Percentiles rank a stretch among this genome's conserved stretches.
Evolutionary conservation across 2,888 invertebrate genomes (phyloP).

Genomic region (Drosophila greeni): DNA sequence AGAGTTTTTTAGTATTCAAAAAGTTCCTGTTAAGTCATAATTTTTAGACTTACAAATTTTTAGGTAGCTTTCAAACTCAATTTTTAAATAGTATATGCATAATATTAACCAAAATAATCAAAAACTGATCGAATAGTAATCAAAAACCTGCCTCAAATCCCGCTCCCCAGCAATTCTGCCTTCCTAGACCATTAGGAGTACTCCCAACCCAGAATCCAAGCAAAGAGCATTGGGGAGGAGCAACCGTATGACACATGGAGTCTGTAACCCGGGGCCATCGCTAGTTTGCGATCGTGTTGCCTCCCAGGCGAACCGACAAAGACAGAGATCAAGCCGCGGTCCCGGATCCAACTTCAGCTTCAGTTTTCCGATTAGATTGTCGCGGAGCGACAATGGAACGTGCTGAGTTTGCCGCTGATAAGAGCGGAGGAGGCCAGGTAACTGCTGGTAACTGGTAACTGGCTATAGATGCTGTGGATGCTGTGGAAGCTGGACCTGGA

Average conservation of each 20-base stretch:
- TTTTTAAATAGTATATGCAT: neutral
- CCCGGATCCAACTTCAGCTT: constrained; percentile 24
- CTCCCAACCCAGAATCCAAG: neutral
- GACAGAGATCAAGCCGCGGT: constrained; percentile 15
- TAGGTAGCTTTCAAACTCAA: no score
- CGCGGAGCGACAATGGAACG: constrained; percentile 67
- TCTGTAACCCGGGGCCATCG: constrained; percentile 1
- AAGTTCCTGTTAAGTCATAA: neutral
- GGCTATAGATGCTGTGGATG: constrained; percentile 6
- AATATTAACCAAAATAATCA: neutral
- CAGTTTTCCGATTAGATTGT: constrained; percentile 58
- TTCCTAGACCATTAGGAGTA: constrained; percentile 6
- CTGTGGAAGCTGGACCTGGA: neutral
- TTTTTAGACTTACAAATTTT: no score
- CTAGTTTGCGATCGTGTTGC: constrained; percentile 31
- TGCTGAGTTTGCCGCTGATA: constrained; percentile 64
- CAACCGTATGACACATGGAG: constrained; percentile 21
- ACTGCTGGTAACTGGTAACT: constrained; percentile 2
- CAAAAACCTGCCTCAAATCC: neutral
- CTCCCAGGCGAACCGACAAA: constrained; percentile 14
- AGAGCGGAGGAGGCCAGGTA: constrained; percentile 42
- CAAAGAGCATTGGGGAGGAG: neutral
- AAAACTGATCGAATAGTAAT: neutral
- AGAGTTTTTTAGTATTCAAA: neutral
- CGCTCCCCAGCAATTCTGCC: neutral